Evolutionary conservation across 2,113 vertebrate species (phyloP), one percentile per base, ranked within the genome.

Genomic region (Merops nubicus): DNA sequence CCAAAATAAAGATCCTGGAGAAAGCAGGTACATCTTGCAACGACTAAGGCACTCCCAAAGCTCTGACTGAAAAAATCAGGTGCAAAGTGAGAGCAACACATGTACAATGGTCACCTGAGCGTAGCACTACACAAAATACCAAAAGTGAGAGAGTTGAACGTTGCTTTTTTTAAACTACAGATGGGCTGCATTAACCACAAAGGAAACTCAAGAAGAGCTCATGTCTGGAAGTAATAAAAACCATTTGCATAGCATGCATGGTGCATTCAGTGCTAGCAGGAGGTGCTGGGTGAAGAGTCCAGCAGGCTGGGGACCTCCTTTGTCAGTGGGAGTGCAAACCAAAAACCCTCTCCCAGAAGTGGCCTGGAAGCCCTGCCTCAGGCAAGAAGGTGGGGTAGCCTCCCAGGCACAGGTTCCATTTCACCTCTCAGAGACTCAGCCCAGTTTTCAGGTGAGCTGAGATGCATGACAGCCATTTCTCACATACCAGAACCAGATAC

Each of bases 111-210:
- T 45, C 36, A 89, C 38, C 53, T 45, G 50, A 81, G 54, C 9
- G 11, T 4, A 74, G 59, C 45, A n/a, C 19, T 73, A 70, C 36
- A 43, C 34, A 77, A 80, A 89, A 87, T 29, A 74, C 15, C 54
- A 65, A 75, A 80, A 85, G 28, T 42, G 53, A 72, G 34, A 42
- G 47, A 69, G 33, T 2, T 79, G 67, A 94, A 62, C 22, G 13
- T 17, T 23, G 40, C 12, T 80, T 70, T 81, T 92, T 91, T 48
- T 2, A 73, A 93, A 60, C 67, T 92, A 31, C 83, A 95, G 75
- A 88, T n/a, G 29, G 82, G 75, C 72, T 85, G 62, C 53, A 60
- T 82, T 83, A 96, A 72, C 75, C 79, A 92, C 78, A 88, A 83
- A 91, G 62, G 91, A 95, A 95, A 86, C 72, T 56, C 54, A 86